Conservation (phyloP, 1,140 invertebrate species). For the Anadara kagoshimensis region DNA sequence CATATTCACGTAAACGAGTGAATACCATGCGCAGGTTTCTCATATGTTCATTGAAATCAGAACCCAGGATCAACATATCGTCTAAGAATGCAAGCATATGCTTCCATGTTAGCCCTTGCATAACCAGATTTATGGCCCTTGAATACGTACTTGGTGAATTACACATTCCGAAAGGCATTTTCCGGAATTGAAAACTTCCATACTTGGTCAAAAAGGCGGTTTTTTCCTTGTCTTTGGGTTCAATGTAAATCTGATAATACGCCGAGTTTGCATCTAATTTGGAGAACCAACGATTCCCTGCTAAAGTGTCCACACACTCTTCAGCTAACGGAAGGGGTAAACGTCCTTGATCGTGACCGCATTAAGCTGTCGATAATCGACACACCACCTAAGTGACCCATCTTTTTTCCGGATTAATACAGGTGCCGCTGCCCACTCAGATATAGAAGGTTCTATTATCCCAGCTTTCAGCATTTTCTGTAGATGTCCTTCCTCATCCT, state of each 20-base stretch:
- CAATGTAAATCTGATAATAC: slow-evolving; percentile 68
- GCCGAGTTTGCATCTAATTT: slow-evolving; percentile 24
- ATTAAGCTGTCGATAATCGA: slow-evolving; percentile 2
- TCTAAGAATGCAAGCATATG: slow-evolving; percentile 14
- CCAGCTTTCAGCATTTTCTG: not conserved
- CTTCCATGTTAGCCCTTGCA: slow-evolving; percentile 8
- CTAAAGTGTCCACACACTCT: slow-evolving; percentile 20
- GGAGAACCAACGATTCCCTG: slow-evolving; percentile 16
- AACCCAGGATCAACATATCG: slow-evolving; percentile 14
- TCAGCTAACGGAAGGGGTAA: slow-evolving; percentile 10
- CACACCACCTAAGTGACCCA: not conserved
- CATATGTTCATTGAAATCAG: not conserved
- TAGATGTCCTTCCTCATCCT: slow-evolving; percentile 27
- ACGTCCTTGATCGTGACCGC: slow-evolving; percentile 1
- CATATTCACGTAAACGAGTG: slow-evolving; percentile 1
- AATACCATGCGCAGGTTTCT: slow-evolving; percentile 9
- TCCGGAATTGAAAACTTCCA: slow-evolving; percentile 9
- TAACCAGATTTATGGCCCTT: slow-evolving; percentile 13
- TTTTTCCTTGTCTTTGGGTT: slow-evolving; percentile 55
- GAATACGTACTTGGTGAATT: slow-evolving; percentile 10
- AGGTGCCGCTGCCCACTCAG: not conserved
- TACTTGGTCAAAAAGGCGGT: slow-evolving; percentile 52
- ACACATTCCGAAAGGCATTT: slow-evolving; percentile 16
- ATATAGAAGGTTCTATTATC: not conserved
- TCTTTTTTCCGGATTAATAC: slow-evolving; percentile 10